A percentile compares a stretch with the other conserved stretches of the same genome.
Evolutionary conservation across 2,797 vertebrate species (phyloP).

Genomic region (Neosilurus mollespiculum): DNA sequence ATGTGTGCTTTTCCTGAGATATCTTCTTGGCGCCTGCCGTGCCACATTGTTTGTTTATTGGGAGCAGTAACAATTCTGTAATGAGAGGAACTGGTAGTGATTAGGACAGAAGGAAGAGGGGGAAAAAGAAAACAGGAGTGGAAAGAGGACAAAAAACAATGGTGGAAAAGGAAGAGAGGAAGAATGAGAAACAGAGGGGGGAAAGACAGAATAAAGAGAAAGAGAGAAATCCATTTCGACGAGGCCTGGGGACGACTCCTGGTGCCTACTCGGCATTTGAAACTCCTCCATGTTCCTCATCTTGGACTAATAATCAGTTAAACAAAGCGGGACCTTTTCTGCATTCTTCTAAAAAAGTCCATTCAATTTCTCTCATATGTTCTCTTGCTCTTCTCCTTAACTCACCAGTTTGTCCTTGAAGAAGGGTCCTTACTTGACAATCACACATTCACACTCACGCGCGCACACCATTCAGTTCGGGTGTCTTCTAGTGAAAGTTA

Average conservation of each 20-base stretch:
- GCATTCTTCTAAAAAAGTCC: constrained; percentile 45
- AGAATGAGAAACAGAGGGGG: constrained; percentile 20
- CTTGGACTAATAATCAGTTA: constrained; percentile 61
- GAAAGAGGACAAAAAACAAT: constrained; percentile 42
- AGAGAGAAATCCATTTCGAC: constrained; percentile 23
- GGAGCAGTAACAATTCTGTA: constrained; percentile 67
- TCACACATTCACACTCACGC: constrained; percentile 19
- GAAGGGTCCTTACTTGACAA: constrained; percentile 13
- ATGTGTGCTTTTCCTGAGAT: constrained; percentile 34
- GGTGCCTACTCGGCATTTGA: constrained; percentile 46
- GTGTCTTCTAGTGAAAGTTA: constrained; percentile 54
- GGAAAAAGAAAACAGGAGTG: constrained; percentile 54
- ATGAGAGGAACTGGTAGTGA: constrained; percentile 73
- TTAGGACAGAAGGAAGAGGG: constrained; percentile 50
- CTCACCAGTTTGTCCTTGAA: constrained; percentile 44
- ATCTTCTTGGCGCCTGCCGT: constrained; percentile 33
- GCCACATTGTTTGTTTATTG: constrained; percentile 65
- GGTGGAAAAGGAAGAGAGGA: constrained; percentile 13
- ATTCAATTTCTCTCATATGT: constrained; percentile 53
- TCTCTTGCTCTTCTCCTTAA: constrained; percentile 46
- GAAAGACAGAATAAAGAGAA: not conserved
- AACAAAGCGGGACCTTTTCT: constrained; percentile 58
- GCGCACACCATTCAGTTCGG: constrained; percentile 34
- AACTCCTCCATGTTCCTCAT: constrained; percentile 53
- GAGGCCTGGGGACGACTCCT: constrained; percentile 38